Percentiles rank a stretch among this genome's conserved stretches.
Conservation (phyloP, 1,140 invertebrate species). For the Euura saliciscinereae region DNA sequence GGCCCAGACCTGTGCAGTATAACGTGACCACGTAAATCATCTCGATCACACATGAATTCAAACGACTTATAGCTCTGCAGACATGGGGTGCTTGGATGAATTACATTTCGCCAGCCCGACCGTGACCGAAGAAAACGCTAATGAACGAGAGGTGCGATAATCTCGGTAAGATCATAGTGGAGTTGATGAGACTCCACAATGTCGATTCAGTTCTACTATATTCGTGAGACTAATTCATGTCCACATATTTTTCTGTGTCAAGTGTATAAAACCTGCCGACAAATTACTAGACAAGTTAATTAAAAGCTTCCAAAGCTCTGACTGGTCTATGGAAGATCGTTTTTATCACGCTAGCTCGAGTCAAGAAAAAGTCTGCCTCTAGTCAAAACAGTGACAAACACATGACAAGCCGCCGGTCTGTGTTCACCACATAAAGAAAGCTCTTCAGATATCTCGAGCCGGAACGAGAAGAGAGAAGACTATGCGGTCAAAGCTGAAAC, state of each 20-base stretch:
- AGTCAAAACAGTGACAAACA: conserved; percentile 7
- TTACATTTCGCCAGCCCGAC: too few relatives aligned
- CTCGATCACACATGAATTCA: neutral
- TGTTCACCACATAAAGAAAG: neutral
- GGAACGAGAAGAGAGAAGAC: neutral
- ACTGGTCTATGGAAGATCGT: neutral
- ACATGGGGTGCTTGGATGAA: too few relatives aligned
- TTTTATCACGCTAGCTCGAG: neutral
- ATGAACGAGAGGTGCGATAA: too few relatives aligned
- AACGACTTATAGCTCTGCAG: neutral
- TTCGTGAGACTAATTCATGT: too few relatives aligned
- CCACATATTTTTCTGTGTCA: too few relatives aligned
- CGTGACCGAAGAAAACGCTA: too few relatives aligned
- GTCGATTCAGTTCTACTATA: too few relatives aligned
- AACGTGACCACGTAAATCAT: neutral
- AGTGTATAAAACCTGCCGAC: neutral
- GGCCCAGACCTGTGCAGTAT: neutral
- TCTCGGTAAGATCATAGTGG: too few relatives aligned
- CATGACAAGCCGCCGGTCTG: neutral
- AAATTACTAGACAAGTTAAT: conserved; percentile 6
- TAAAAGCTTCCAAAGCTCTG: neutral
- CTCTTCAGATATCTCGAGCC: neutral
- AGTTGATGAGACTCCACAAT: too few relatives aligned
- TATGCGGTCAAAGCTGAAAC: too few relatives aligned
- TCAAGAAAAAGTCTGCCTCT: neutral